A percentile compares a stretch with the other conserved stretches of the same genome.
Evolutionary conservation across 2,113 vertebrate species (phyloP).

Genomic region (Macquaria australasica): DNA sequence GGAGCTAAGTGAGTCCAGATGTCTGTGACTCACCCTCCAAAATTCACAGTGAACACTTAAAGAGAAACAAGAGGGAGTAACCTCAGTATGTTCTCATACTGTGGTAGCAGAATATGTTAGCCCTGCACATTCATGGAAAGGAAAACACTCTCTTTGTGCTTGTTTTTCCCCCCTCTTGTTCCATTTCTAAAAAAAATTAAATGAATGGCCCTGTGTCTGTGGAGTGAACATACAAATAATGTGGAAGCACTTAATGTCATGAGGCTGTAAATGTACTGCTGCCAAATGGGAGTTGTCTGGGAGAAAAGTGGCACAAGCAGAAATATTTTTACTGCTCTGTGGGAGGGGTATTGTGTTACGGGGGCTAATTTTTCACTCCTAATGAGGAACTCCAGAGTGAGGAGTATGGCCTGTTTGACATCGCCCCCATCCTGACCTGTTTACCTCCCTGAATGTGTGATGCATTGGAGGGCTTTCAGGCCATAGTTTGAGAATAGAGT

Average conservation of each 20-base stretch:
- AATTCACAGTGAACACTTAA: slow-evolving; percentile 60
- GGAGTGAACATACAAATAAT: slow-evolving; percentile 47
- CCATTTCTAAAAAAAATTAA: slow-evolving; percentile 36
- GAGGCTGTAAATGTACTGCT: slow-evolving; percentile 38
- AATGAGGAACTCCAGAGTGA: slow-evolving; percentile 71
- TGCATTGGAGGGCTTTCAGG: slow-evolving; percentile 36
- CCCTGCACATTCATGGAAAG: slow-evolving; percentile 64
- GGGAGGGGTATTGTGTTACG: slow-evolving; percentile 28
- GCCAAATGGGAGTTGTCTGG: slow-evolving; percentile 45
- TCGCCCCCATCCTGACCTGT: slow-evolving; percentile 26
- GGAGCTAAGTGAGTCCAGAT: slow-evolving; percentile 81
- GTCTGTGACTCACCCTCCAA: slow-evolving; percentile 70
- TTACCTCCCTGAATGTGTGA: slow-evolving; percentile 41
- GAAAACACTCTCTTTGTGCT: slow-evolving; percentile 65
- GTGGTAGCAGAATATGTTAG: slow-evolving; percentile 40
- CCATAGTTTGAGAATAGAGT: slow-evolving; percentile 1
- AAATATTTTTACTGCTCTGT: slow-evolving; percentile 49
- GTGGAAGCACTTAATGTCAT: slow-evolving; percentile 50
- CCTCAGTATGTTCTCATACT: slow-evolving; percentile 33
- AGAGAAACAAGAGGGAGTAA: slow-evolving; percentile 47
- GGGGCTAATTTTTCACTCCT: slow-evolving; percentile 60
- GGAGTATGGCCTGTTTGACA: slow-evolving; percentile 42
- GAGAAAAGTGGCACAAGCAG: slow-evolving; percentile 45
- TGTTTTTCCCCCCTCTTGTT: slow-evolving; percentile 49
- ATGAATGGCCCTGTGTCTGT: slow-evolving; percentile 70